Conservation (phyloP, 2,113 vertebrate species). For the Cichladusa arquata region DNA sequence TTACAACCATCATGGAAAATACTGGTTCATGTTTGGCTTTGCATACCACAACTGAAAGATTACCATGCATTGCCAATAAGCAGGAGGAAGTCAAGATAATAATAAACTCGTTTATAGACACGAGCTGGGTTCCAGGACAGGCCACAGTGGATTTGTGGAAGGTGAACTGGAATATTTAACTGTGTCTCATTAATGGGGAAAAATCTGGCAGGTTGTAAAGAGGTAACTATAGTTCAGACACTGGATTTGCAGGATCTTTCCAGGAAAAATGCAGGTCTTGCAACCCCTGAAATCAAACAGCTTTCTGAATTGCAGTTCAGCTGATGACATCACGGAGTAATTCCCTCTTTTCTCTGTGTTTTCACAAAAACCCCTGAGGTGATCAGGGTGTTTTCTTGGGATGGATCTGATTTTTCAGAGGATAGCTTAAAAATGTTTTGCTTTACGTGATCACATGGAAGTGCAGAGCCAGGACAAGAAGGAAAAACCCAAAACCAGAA, state of each 20-base stretch:
- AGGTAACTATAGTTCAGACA: background rate
- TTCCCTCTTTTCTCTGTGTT: background rate
- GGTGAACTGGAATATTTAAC: constrained; percentile 27
- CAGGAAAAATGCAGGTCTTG: background rate
- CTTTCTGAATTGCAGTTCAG: background rate
- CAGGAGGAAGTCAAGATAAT: constrained; percentile 65
- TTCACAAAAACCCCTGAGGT: background rate
- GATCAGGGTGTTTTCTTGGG: background rate
- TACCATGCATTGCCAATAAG: constrained; percentile 57
- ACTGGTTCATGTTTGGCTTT: constrained; percentile 70
- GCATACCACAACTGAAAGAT: constrained; percentile 75
- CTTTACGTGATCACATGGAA: background rate
- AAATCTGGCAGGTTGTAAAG: constrained; percentile 47
- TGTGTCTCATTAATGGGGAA: constrained; percentile 6
- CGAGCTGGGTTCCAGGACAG: constrained; percentile 7
- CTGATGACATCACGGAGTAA: background rate
- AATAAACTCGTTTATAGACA: background rate
- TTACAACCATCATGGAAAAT: constrained; percentile 79
- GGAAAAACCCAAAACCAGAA: background rate
- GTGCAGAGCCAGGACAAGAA: background rate
- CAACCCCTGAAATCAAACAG: background rate
- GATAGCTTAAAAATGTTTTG: background rate
- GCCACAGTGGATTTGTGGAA: constrained; percentile 39
- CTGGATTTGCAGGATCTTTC: background rate
- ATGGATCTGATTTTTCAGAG: background rate